These are phyloP conservation scores for Amphimallon solstitiale DNA, from an alignment of 2,888 invertebrate species.

Conservation along the genomic window DNA sequence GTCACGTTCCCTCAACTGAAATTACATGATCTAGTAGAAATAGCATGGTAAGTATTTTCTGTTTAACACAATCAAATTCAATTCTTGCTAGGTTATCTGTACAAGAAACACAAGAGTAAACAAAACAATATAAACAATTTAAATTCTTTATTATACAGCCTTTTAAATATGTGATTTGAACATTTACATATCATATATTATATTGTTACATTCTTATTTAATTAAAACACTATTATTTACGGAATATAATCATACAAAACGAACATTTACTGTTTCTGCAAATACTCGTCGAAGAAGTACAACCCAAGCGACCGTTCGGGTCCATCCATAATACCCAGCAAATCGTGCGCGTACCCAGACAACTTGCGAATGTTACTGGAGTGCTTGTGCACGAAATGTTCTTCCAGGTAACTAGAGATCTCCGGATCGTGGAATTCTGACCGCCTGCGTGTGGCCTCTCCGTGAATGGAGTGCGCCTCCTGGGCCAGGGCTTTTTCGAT, in stretches of 20 bases:
- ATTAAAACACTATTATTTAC: no score
- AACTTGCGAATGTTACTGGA: slow-evolving; percentile 74
- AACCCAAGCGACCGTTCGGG: slow-evolving; percentile 73
- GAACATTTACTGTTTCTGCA: slow-evolving; percentile 55
- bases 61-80: no score
- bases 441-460: slow-evolving; percentile 68
- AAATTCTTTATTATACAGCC: slow-evolving; percentile 27
- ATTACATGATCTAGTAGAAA: no score
- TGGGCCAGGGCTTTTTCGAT: slow-evolving; percentile 77
- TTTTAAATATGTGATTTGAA: slow-evolving; percentile 15
- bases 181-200: neutral
- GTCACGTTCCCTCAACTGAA: no score
- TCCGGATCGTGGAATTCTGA: slow-evolving; percentile 73
- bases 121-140: no score
- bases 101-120: neutral
- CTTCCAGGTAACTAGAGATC: slow-evolving; percentile 79
- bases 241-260: neutral
- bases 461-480: slow-evolving; percentile 75
- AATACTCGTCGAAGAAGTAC: slow-evolving; percentile 80
- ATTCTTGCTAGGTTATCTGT: no score
- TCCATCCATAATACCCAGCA: slow-evolving; percentile 71
- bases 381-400: slow-evolving; percentile 78
- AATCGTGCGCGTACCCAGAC: slow-evolving; percentile 79
- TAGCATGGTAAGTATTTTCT: no score
- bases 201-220: no score